Base-by-base conservation (phyloP, 2,113 vertebrate species). In the Suncus etruscus region DNA sequence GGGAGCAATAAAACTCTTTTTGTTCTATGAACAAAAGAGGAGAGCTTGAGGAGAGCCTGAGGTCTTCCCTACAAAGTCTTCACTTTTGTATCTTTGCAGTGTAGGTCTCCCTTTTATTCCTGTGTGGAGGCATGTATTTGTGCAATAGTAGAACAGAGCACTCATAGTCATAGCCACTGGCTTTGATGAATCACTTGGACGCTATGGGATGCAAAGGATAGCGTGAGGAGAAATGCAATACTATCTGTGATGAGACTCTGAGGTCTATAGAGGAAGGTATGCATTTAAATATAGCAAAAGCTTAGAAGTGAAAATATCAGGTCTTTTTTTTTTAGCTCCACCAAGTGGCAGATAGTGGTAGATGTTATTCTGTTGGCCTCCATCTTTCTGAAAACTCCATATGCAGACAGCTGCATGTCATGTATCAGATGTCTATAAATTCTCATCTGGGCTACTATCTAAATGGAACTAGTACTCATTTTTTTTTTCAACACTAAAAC, bases 171-270 rank as follows among this genome's bases (percentile, higher is more conserved):
- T 20, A 88, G 87, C 73, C 74, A 51, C 69, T 95, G 95, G 95
- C 90, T 83, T 95, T 91, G 93, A 94, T 91, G 94, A 91, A 95
- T 95, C 93, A 93, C 90, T 88, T 79, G 68, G 74, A 50, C 51
- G 78, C 90, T 29, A 2, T 18, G 65, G 88, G 90, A 95, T 61
- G 73, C 70, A 72, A 85, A 90, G 87, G 73, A 88, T 93, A 85
- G 86, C 81, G 70, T 88, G 81, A 83, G 77, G 86, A 94, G 90
- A 94, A 94, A 93, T 79, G 80, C 92, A 92, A 74, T 89, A 73
- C 63, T 75, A 50, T 75, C 83, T 86, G 45, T 92, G 92, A 94
- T 81, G 90, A 89, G 54, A 74, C 54, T 18, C 20, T 31, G 83
- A 91, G 83, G 76, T 92, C 93, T 89, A 94, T 58, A 78, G 93